These are phyloP conservation scores for Drosophila nr. perissopoda DNA, from an alignment of 2,888 invertebrate genomes.

Conservation along the genomic window DNA sequence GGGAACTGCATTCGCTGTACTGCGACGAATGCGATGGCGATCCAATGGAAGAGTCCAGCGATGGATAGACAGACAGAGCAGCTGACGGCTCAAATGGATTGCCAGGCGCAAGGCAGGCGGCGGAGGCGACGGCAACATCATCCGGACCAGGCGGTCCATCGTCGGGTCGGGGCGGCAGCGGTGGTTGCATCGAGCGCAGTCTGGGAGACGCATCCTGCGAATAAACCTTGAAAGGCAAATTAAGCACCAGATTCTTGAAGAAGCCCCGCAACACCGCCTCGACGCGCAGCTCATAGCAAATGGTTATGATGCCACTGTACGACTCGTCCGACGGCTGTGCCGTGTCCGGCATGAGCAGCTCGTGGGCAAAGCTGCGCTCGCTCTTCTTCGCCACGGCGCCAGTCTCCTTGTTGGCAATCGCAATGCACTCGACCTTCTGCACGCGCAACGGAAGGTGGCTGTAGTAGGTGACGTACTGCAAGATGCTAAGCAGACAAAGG, in stretches of 20 bases:
- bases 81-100: constrained; percentile 81
- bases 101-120: constrained; percentile 28
- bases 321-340: constrained; percentile 82
- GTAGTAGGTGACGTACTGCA: constrained; percentile 81
- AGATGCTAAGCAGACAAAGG: constrained; percentile 42
- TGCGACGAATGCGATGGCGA: constrained; percentile 83
- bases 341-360: constrained; percentile 82
- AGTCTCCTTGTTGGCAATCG: constrained; percentile 83
- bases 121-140: constrained; percentile 10
- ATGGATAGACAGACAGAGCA: constrained; percentile 65
- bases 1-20: constrained; percentile 82
- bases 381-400: constrained; percentile 84
- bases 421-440: constrained; percentile 80
- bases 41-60: constrained; percentile 77
- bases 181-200: constrained; percentile 53
- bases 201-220: constrained; percentile 68
- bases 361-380: constrained; percentile 84
- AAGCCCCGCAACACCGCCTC: constrained; percentile 84
- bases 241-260: constrained; percentile 83
- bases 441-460: constrained; percentile 81
- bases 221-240: constrained; percentile 82
- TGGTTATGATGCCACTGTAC: constrained; percentile 79
- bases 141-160: constrained; percentile 59
- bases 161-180: constrained; percentile 62
- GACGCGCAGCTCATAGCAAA: constrained; percentile 83